These are phyloP conservation scores for Vanacampus margaritifer DNA, from an alignment of 2,113 vertebrate species.

Conservation along the genomic window DNA sequence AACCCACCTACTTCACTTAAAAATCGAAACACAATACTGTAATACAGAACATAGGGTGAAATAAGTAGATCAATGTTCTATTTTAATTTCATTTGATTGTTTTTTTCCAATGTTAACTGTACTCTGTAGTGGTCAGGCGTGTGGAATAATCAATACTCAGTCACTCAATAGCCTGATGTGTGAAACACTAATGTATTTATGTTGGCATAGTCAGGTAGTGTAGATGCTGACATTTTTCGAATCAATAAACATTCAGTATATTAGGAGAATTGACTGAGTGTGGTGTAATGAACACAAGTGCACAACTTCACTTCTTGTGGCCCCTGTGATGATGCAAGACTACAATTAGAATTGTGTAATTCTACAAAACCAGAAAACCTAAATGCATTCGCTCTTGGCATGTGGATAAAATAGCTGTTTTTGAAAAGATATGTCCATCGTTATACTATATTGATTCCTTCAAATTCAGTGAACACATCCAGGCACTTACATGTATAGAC, in stretches of 20 bases:
- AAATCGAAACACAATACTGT: neutral
- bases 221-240: constrained; percentile 1
- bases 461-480: neutral
- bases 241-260: neutral
- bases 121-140: neutral
- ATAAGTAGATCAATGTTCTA: neutral
- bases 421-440: neutral
- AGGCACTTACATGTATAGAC: neutral
- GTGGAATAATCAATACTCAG: neutral
- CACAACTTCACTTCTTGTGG: neutral
- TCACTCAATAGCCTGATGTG: neutral
- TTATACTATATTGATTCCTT: neutral
- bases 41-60: neutral
- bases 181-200: neutral
- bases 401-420: neutral
- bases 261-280: neutral
- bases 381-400: neutral
- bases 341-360: neutral
- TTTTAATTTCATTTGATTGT: neutral
- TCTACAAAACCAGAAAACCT: neutral
- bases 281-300: neutral
- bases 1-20: neutral
- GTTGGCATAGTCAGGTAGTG: neutral
- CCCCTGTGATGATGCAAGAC: neutral
- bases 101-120: constrained; percentile 3